Evolutionary conservation across 2,888 invertebrate genomes (phyloP).

Genomic region (Nemotelus nigrinus): DNA sequence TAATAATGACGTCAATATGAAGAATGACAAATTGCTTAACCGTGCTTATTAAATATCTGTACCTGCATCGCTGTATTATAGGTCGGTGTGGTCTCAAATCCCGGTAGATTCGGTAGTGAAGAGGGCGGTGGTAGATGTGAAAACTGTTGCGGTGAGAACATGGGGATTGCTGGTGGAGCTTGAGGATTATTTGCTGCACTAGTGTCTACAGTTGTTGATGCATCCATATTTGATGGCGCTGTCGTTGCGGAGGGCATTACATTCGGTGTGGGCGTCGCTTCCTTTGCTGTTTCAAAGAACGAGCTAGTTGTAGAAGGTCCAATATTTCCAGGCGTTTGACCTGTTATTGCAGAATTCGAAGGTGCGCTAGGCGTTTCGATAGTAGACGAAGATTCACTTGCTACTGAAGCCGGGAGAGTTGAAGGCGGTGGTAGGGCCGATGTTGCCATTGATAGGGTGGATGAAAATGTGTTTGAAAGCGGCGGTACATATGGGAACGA

Average conservation of each 20-base stretch:
- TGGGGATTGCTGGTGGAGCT: constrained; percentile 55
- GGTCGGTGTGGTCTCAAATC: constrained; percentile 55
- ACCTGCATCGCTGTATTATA: constrained; percentile 10
- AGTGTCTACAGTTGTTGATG: constrained; percentile 10
- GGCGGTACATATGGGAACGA: constrained; percentile 64
- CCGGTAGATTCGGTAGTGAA: constrained; percentile 67
- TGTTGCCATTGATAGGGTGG: constrained; percentile 25
- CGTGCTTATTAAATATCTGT: not conserved
- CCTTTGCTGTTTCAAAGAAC: constrained; percentile 48
- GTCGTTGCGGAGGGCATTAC: constrained; percentile 3
- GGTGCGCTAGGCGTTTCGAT: constrained; percentile 11
- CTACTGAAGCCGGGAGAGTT: not conserved
- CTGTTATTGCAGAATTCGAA: constrained; percentile 30
- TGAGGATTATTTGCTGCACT: constrained; percentile 37
- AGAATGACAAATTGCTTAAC: not conserved
- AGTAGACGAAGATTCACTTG: not conserved
- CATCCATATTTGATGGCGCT: constrained; percentile 31
- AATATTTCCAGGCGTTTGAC: constrained; percentile 31
- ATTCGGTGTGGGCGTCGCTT: constrained; percentile 5
- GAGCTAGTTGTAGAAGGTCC: constrained; percentile 47
- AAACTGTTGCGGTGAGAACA: constrained; percentile 63
- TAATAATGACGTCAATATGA: not conserved
- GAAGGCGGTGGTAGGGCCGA: constrained; percentile 37
- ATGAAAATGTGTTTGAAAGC: constrained; percentile 61
- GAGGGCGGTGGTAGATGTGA: constrained; percentile 66